These are phyloP conservation scores for Cephus pulcher DNA, from an alignment of 2,888 invertebrate species.

Conservation along the genomic window DNA sequence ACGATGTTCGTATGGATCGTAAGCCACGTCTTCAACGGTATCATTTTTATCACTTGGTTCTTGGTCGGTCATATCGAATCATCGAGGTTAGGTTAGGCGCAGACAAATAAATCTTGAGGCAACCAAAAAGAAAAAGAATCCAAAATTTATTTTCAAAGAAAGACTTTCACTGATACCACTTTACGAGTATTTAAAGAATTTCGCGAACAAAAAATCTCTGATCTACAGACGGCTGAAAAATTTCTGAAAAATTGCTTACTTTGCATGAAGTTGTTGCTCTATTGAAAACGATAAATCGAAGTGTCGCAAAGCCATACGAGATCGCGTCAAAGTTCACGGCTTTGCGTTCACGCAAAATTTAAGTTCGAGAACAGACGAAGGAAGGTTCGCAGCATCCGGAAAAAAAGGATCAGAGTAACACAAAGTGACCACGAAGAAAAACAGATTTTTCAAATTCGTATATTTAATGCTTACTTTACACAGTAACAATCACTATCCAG, in stretches of 20 bases:
- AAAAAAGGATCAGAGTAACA: not conserved
- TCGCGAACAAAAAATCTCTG: no score
- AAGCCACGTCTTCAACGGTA: slow-evolving; percentile 19
- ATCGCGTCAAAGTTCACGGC: not conserved
- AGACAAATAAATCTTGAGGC: no score
- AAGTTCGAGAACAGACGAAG: not conserved
- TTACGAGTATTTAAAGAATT: not conserved
- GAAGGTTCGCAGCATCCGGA: not conserved
- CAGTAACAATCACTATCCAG: not conserved
- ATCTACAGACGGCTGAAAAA: no score
- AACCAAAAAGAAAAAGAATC: no score
- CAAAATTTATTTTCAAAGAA: not conserved
- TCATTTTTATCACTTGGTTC: not conserved
- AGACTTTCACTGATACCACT: no score
- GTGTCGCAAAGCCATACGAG: not conserved
- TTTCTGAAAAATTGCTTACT: not conserved
- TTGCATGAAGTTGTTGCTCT: not conserved
- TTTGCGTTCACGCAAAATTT: slow-evolving; percentile 1
- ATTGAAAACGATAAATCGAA: not conserved
- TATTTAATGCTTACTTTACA: not conserved
- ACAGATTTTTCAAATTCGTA: not conserved
- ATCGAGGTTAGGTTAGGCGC: no score
- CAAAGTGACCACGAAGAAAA: not conserved
- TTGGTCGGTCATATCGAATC: not conserved
- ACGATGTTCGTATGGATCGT: slow-evolving; percentile 41